These are phyloP conservation scores for Channa striata DNA, from an alignment of 2,797 vertebrate species.

Conservation along the genomic window DNA sequence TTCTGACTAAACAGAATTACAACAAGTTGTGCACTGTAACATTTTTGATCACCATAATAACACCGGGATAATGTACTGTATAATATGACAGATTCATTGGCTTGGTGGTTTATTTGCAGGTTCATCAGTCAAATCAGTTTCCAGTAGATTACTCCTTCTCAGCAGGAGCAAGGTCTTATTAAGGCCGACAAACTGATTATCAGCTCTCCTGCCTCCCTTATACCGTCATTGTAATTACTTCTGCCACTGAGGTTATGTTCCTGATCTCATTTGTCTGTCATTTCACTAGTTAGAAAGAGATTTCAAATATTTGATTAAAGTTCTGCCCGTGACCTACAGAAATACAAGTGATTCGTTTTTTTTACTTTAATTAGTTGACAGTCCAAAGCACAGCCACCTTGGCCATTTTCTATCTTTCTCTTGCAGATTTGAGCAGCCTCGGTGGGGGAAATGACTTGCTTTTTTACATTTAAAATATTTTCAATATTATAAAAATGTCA, in stretches of 20 bases:
- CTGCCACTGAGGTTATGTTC: conserved; percentile 53
- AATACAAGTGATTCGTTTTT: background rate
- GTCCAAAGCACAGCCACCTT: too few species aligned
- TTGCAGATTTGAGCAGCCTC: too few species aligned
- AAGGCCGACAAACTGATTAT: conserved; percentile 71
- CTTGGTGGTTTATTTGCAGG: conserved; percentile 60
- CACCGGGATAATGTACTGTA: conserved; percentile 51
- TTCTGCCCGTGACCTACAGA: background rate
- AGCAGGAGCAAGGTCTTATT: conserved; percentile 62
- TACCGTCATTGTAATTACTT: conserved; percentile 60
- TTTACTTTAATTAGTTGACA: too few species aligned
- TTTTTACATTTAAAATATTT: too few species aligned
- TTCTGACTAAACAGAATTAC: conserved; percentile 23
- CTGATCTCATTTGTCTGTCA: conserved; percentile 29
- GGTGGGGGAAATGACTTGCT: too few species aligned
- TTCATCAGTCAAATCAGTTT: conserved; percentile 77
- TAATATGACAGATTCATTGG: conserved; percentile 69
- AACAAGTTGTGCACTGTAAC: conserved; percentile 40
- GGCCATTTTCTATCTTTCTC: too few species aligned
- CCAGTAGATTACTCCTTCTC: conserved; percentile 69
- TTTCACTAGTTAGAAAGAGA: conserved; percentile 23
- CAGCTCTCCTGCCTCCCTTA: conserved; percentile 43
- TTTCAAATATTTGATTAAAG: background rate
- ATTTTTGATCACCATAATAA: conserved; percentile 38
- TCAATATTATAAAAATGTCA: too few species aligned